phyloP scores from a whole-genome alignment of 2,888 invertebrate genomes.

The Heliothis peltigera region DNA sequence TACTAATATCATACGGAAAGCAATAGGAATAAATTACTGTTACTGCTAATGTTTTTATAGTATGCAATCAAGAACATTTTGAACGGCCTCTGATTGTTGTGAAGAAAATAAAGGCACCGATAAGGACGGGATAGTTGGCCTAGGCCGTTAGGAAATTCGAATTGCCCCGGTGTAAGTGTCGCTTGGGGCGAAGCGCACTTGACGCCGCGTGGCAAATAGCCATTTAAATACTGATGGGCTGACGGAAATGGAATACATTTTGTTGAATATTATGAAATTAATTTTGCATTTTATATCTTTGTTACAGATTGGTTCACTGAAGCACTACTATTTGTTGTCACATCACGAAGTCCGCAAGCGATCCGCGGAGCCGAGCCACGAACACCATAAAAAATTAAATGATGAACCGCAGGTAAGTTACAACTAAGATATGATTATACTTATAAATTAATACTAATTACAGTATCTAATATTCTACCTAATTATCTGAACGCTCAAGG shows the following conservation, averaged over 20 bases:
- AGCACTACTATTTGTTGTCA: constrained; percentile 95
- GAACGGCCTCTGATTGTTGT: constrained; percentile 54
- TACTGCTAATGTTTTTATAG: constrained; percentile 71
- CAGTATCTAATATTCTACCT: neutral
- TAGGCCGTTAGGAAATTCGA: constrained; percentile 50
- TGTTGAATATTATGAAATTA: constrained; percentile 24
- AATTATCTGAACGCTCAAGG: neutral
- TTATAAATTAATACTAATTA: no score
- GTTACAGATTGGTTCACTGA: constrained; percentile 97
- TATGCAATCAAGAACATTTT: constrained; percentile 63
- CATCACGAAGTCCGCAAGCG: constrained; percentile 96
- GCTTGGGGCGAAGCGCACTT: constrained; percentile 31
- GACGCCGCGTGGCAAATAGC: constrained; percentile 48
- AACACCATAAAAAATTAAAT: constrained; percentile 94
- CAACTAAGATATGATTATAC: no score
- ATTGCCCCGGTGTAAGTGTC: constrained; percentile 49
- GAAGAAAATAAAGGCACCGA: constrained; percentile 57
- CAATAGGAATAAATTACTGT: constrained; percentile 72
- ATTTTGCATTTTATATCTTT: constrained; percentile 65
- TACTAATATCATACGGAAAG: constrained; percentile 70
- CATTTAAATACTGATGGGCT: constrained; percentile 46
- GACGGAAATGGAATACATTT: constrained; percentile 38
- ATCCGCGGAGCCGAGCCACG: constrained; percentile 93
- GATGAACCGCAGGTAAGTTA: constrained; percentile 90
- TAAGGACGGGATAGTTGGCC: constrained; percentile 54